Evolutionary conservation across 2,888 invertebrate species (phyloP).

Genomic region (Amiota minor): DNA sequence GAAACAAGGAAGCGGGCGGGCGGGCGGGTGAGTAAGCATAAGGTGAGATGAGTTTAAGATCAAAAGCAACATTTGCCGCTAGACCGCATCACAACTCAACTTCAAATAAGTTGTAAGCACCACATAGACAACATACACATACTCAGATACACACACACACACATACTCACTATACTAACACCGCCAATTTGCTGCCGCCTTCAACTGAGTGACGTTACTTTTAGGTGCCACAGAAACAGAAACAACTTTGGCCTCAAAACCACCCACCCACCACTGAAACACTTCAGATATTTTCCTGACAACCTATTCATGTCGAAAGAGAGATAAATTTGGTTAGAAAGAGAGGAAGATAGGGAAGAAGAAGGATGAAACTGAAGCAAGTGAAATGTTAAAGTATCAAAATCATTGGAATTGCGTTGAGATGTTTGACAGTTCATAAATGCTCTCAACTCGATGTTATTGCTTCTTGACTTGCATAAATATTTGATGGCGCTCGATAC

Average conservation of each 20-base stretch:
- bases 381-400: constrained; percentile 68
- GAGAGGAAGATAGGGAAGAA: too few species aligned
- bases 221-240: constrained; percentile 15
- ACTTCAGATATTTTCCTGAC: background rate
- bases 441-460: constrained; percentile 45
- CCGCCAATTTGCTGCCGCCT: constrained; percentile 25
- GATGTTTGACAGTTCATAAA: constrained; percentile 70
- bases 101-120: constrained; percentile 9
- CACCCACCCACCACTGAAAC: background rate
- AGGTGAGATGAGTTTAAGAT: constrained; percentile 2
- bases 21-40: background rate
- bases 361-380: constrained; percentile 40
- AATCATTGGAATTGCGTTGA: constrained; percentile 70
- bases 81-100: constrained; percentile 27
- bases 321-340: too few species aligned
- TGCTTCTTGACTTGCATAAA: constrained; percentile 68
- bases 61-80: constrained; percentile 31
- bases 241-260: background rate
- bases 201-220: background rate
- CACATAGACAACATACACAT: constrained; percentile 1
- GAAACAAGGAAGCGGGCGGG: background rate
- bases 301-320: too few species aligned
- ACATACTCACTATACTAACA: constrained; percentile 19
- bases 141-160: background rate
- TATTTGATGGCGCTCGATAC: constrained; percentile 49